phyloP scores from a whole-genome alignment of 2,888 invertebrate genomes.

The Caenorhabditis angaria region DNA sequence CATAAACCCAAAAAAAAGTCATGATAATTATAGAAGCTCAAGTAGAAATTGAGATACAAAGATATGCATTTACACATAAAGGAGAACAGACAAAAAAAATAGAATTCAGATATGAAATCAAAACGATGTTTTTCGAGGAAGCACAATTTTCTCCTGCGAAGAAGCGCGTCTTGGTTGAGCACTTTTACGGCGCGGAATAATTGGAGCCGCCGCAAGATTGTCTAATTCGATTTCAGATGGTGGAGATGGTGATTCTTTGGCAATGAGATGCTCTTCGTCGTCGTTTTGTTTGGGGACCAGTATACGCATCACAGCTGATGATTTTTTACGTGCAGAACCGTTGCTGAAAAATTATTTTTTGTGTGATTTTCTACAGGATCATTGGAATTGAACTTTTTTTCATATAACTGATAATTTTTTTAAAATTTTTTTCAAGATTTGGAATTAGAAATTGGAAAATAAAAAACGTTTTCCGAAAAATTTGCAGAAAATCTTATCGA shows the following conservation, averaged over 20 bases:
- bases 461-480: no score
- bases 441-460: no score
- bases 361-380: not conserved
- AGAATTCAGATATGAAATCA: slow-evolving; percentile 7
- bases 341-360: slow-evolving; percentile 23
- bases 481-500: no score
- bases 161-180: slow-evolving; percentile 39
- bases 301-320: slow-evolving; percentile 37
- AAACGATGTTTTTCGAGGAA: slow-evolving; percentile 34
- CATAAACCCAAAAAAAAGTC: not conserved
- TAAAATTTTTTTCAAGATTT: no score
- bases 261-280: slow-evolving; percentile 39
- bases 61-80: slow-evolving; percentile 20
- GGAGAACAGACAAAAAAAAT: not conserved
- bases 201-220: slow-evolving; percentile 18
- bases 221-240: slow-evolving; percentile 36
- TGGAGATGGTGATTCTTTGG: slow-evolving; percentile 32
- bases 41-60: slow-evolving; percentile 13
- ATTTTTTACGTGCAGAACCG: slow-evolving; percentile 39
- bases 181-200: slow-evolving; percentile 41
- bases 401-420: not conserved
- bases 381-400: not conserved
- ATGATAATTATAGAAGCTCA: not conserved
- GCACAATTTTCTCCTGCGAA: slow-evolving; percentile 34
- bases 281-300: slow-evolving; percentile 34